Conservation (phyloP, 2,113 vertebrate species). For the Onychorhynchus coronatus region DNA sequence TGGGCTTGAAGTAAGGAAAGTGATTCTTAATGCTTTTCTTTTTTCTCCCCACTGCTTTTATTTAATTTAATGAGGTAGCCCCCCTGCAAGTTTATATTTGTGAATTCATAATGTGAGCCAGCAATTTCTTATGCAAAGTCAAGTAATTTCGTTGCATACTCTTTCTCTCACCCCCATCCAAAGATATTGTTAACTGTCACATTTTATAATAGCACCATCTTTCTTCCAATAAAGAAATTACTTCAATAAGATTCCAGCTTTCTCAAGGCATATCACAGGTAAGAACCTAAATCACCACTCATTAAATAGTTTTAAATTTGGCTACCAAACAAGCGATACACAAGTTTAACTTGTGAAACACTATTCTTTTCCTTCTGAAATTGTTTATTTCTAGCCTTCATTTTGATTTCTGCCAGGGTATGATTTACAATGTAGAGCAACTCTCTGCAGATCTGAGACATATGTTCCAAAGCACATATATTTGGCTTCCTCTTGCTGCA, state of each 20-base stretch:
- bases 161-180: not conserved
- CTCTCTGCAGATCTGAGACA: not conserved
- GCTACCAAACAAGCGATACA: not conserved
- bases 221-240: constrained; percentile 70
- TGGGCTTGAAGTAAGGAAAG: not conserved
- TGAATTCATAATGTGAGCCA: constrained; percentile 49
- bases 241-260: constrained; percentile 33
- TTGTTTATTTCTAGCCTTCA: not conserved
- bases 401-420: not conserved
- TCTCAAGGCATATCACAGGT: constrained; percentile 21
- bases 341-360: not conserved
- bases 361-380: not conserved
- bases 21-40: not conserved
- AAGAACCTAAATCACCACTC: not conserved
- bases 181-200: constrained; percentile 30
- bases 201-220: constrained; percentile 73
- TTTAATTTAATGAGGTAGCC: constrained; percentile 54
- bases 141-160: constrained; percentile 8
- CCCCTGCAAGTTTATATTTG: constrained; percentile 38
- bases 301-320: not conserved
- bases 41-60: not conserved
- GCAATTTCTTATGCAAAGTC: constrained; percentile 48
- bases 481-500: not conserved
- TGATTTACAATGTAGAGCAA: not conserved
- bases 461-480: not conserved